Conservation (phyloP, 2,113 vertebrate genomes). For the Pontoporia blainvillei region DNA sequence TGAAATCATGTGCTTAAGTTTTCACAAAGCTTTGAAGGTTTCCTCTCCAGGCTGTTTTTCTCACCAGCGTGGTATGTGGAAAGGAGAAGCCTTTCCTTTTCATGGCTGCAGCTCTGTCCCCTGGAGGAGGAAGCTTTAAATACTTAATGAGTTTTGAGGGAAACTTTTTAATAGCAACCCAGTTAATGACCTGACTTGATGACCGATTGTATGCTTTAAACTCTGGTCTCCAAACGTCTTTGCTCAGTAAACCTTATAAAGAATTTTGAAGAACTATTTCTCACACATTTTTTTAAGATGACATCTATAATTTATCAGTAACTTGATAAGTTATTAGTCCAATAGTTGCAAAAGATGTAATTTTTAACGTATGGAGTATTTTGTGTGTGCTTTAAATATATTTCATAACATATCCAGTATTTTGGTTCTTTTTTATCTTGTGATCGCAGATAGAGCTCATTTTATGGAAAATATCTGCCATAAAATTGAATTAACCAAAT, state of each 20-base stretch:
- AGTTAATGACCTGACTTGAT: neutral
- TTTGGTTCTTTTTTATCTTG: neutral
- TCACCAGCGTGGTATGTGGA: neutral
- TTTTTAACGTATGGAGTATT: neutral
- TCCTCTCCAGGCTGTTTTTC: neutral
- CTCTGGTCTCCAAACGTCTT: neutral
- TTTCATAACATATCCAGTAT: neutral
- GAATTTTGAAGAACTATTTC: neutral
- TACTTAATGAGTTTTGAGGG: neutral
- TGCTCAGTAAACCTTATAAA: neutral
- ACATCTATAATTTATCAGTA: neutral
- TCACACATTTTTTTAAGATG: neutral
- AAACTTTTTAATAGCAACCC: neutral
- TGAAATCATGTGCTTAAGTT: neutral
- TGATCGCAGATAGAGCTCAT: neutral
- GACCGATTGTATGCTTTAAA: neutral
- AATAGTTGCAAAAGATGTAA: neutral
- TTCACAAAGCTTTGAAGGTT: neutral
- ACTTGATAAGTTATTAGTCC: neutral
- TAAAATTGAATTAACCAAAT: conserved; percentile 23
- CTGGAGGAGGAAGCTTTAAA: neutral
- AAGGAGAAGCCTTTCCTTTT: neutral
- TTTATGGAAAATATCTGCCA: neutral
- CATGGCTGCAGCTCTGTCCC: neutral
- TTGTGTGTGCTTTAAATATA: neutral